phyloP scores from a whole-genome alignment of 2,888 invertebrate species.

The Drosophila nr. perissopoda region DNA sequence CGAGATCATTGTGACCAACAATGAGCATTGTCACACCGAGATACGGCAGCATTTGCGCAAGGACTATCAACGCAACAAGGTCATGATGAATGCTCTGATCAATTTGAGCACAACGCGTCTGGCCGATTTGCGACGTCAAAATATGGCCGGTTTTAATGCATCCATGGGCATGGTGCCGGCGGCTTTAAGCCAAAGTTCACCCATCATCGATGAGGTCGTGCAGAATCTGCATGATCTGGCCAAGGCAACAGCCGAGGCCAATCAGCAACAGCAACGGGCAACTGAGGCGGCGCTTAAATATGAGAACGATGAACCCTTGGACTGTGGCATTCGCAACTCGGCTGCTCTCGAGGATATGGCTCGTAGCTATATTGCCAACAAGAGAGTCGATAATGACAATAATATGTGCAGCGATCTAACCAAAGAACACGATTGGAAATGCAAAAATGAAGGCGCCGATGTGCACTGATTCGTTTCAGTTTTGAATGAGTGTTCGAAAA shows the following conservation, averaged over 20 bases:
- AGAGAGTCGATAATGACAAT: conserved; percentile 43
- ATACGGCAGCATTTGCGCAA: conserved; percentile 85
- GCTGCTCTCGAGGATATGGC: conserved; percentile 64
- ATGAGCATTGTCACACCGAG: conserved; percentile 85
- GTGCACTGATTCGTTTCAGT: conserved; percentile 36
- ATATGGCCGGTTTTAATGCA: conserved; percentile 53
- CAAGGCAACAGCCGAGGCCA: conserved; percentile 66
- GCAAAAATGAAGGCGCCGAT: conserved; percentile 57
- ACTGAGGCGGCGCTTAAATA: conserved; percentile 52
- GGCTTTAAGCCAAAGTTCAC: conserved; percentile 53
- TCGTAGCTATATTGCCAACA: conserved; percentile 58
- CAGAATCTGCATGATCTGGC: conserved; percentile 72
- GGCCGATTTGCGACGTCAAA: conserved; percentile 77
- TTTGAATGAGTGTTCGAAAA: conserved; percentile 4
- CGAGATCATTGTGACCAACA: conserved; percentile 84
- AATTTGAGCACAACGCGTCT: conserved; percentile 81
- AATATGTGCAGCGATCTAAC: conserved; percentile 38
- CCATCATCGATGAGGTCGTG: conserved; percentile 71
- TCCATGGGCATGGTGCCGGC: conserved; percentile 50
- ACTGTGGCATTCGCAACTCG: conserved; percentile 74
- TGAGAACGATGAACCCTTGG: conserved; percentile 72
- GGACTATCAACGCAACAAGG: conserved; percentile 85
- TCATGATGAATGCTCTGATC: conserved; percentile 84
- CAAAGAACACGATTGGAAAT: conserved; percentile 62
- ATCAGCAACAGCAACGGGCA: conserved; percentile 54